phyloP scores from a whole-genome alignment of 2,797 vertebrate genomes.

The Takifugu rubripes region DNA sequence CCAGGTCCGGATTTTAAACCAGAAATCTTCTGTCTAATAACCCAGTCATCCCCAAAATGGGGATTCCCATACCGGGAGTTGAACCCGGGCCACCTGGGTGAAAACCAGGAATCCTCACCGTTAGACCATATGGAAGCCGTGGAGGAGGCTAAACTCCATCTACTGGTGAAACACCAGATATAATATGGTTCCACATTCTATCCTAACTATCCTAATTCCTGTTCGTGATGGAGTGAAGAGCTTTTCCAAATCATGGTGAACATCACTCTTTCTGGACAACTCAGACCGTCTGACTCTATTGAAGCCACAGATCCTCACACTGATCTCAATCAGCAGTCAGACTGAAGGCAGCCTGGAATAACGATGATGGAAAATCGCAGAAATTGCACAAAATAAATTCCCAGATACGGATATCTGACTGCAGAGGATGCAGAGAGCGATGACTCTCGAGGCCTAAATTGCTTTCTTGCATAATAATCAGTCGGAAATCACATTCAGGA shows the following conservation, averaged over 20 bases:
- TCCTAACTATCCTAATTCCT: no score
- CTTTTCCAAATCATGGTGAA: no score
- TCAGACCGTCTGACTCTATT: no score
- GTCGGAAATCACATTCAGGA: not conserved
- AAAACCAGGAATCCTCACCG: no score
- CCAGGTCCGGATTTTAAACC: not conserved
- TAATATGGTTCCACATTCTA: no score
- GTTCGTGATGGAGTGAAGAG: no score
- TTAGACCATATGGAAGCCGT: not conserved
- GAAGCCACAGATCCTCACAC: not conserved
- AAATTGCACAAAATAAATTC: not conserved
- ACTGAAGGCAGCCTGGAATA: not conserved
- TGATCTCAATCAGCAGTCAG: not conserved
- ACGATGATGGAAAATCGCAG: not conserved
- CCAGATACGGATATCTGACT: not conserved
- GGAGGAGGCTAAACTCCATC: not conserved
- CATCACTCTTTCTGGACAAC: no score
- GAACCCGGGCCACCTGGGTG: not conserved
- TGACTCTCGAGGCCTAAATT: not conserved
- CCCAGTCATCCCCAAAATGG: not conserved
- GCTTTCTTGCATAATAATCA: constrained; percentile 1
- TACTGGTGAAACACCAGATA: not conserved
- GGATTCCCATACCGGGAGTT: not conserved
- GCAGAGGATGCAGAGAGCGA: not conserved
- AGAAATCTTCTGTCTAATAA: no score